phyloP scores from a whole-genome alignment of 2,113 vertebrate species.

The Antigone vipio region DNA sequence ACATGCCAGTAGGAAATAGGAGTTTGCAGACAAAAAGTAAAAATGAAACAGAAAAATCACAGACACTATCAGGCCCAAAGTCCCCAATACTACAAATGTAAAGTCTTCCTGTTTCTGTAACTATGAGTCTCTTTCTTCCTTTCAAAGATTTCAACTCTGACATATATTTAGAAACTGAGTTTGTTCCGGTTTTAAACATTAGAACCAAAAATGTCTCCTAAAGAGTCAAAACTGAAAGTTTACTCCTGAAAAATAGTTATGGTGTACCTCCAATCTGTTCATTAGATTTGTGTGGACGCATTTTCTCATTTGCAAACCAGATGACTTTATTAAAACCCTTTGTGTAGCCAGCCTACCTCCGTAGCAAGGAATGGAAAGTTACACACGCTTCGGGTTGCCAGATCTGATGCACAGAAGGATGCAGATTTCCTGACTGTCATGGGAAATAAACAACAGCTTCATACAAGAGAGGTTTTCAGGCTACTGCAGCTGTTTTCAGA shows the following conservation, averaged over 20 bases:
- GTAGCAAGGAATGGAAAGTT: background rate
- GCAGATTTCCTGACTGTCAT: background rate
- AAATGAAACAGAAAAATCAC: background rate
- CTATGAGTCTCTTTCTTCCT: background rate
- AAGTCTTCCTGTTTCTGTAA: background rate
- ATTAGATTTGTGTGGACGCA: accelerated
- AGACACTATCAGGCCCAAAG: background rate
- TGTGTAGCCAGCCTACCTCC: background rate
- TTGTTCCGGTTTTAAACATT: background rate
- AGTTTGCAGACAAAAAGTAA: background rate
- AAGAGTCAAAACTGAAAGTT: background rate
- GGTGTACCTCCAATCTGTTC: background rate
- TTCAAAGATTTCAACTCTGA: background rate
- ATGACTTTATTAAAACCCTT: background rate
- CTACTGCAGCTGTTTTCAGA: background rate
- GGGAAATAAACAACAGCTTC: background rate
- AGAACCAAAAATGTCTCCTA: background rate
- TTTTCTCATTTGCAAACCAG: background rate
- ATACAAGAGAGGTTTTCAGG: background rate
- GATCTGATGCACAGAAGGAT: background rate
- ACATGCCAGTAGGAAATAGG: background rate
- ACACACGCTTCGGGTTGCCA: background rate
- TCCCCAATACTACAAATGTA: background rate
- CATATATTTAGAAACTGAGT: background rate
- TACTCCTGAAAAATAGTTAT: background rate